A percentile compares a stretch with the other conserved stretches of the same genome.
phyloP scores from a whole-genome alignment of 1,140 invertebrate species.

The Drosophila bocki region DNA sequence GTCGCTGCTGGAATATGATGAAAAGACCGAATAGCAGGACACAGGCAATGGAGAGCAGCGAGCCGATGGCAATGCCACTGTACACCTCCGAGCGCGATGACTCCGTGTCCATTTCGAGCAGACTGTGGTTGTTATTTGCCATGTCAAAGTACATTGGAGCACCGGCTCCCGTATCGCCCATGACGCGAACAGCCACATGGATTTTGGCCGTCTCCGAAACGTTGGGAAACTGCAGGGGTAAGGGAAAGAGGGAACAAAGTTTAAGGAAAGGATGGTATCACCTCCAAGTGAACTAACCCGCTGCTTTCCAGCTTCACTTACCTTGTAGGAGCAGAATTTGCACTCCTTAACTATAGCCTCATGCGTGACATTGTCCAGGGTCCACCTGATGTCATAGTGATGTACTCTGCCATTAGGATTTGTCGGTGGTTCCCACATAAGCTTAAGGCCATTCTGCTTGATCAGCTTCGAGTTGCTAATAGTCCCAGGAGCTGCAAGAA shows the following conservation, averaged over 20 bases:
- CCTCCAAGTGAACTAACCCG: background rate
- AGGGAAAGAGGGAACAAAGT: too few species aligned
- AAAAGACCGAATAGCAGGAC: constrained; percentile 73
- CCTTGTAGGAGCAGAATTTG: constrained; percentile 65
- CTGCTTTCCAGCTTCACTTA: background rate
- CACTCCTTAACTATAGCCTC: constrained; percentile 74
- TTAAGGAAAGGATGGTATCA: background rate
- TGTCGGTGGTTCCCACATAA: constrained; percentile 76
- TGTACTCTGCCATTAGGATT: constrained; percentile 76
- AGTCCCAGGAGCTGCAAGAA: constrained; percentile 70
- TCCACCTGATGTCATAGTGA: constrained; percentile 80
- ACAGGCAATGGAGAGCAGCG: constrained; percentile 69
- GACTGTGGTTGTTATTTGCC: constrained; percentile 51
- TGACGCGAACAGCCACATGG: constrained; percentile 77
- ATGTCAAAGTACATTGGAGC: constrained; percentile 79
- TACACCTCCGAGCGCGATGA: constrained; percentile 63
- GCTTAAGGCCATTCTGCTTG: constrained; percentile 71
- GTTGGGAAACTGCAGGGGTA: constrained; percentile 71
- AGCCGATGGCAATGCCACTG: constrained; percentile 80
- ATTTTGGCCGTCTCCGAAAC: constrained; percentile 78
- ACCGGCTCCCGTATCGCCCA: constrained; percentile 78
- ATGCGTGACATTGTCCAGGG: constrained; percentile 76
- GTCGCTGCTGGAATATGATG: constrained; percentile 73
- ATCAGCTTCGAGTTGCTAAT: constrained; percentile 67
- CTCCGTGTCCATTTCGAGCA: constrained; percentile 41